Evolutionary conservation across 1,140 invertebrate genomes (phyloP).

Genomic region (Lutraria rhynchaena): DNA sequence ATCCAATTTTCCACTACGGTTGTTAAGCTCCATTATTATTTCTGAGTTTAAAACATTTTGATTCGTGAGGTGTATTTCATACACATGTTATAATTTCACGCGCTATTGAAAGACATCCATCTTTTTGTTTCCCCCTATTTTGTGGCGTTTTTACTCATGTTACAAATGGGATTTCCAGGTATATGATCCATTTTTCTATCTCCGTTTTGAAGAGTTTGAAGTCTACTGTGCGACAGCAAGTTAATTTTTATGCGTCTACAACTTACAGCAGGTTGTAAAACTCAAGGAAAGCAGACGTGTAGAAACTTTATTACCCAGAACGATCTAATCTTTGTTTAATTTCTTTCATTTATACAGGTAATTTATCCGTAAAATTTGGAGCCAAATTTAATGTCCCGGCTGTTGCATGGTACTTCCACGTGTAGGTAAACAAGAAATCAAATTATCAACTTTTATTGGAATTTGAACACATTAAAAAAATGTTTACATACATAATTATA

Average conservation of each 20-base stretch:
- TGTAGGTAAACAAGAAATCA: too few species aligned
- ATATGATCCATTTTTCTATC: not conserved
- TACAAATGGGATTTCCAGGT: conserved; percentile 28
- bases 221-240: too few species aligned
- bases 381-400: too few species aligned
- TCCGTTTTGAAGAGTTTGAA: too few species aligned
- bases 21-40: too few species aligned
- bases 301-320: conserved; percentile 21
- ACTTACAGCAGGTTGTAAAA: not conserved
- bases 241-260: too few species aligned
- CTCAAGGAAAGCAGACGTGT: conserved; percentile 11
- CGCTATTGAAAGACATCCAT: conserved; percentile 18
- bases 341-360: conserved; percentile 31
- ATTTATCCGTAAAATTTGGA: conserved; percentile 19
- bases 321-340: conserved; percentile 21
- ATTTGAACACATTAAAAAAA: too few species aligned
- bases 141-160: conserved; percentile 11
- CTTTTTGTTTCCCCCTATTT: conserved; percentile 28
- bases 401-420: too few species aligned
- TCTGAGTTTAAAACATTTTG: not conserved
- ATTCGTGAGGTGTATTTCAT: conserved; percentile 23
- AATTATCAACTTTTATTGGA: too few species aligned
- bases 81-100: conserved; percentile 35
- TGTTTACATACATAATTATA: too few species aligned
- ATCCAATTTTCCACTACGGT: too few species aligned